A percentile compares a stretch with the other conserved stretches of the same genome.
phyloP scores from a whole-genome alignment of 1,140 invertebrate genomes.

The Euwallacea fornicatus region DNA sequence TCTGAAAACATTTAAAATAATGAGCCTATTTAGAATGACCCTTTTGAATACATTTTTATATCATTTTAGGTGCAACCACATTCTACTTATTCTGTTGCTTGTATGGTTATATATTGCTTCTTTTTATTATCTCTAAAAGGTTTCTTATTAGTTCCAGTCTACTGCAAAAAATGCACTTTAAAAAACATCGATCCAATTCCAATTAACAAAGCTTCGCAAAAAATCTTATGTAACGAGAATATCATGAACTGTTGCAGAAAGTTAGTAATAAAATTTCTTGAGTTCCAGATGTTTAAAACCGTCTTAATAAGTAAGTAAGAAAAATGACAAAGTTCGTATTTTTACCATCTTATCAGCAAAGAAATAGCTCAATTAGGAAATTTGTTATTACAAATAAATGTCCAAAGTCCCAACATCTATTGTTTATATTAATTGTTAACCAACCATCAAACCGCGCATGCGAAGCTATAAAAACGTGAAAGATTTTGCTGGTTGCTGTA shows the following conservation, averaged over 20 bases:
- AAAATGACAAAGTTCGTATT: not conserved
- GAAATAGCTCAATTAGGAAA: not conserved
- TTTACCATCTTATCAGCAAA: constrained; percentile 3
- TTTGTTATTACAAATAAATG: not conserved
- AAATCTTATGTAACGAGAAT: not conserved
- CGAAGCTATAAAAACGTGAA: constrained; percentile 1
- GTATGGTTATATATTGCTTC: too few species aligned
- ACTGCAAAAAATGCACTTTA: too few species aligned
- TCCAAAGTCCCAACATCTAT: not conserved
- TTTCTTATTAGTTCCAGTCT: too few species aligned
- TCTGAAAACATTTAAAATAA: too few species aligned
- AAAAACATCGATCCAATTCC: too few species aligned
- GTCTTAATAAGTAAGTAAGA: not conserved
- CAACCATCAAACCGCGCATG: not conserved
- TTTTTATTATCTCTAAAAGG: too few species aligned
- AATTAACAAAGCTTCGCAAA: too few species aligned
- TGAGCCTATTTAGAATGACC: too few species aligned
- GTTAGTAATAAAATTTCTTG: not conserved
- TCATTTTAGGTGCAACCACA: too few species aligned
- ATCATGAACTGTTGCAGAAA: not conserved
- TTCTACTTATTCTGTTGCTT: too few species aligned
- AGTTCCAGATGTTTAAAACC: not conserved
- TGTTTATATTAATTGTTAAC: not conserved
- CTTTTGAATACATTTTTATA: too few species aligned
- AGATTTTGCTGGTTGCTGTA: not conserved